Conservation (phyloP, 1,140 invertebrate genomes). For the Dreissena rostriformis region DNA sequence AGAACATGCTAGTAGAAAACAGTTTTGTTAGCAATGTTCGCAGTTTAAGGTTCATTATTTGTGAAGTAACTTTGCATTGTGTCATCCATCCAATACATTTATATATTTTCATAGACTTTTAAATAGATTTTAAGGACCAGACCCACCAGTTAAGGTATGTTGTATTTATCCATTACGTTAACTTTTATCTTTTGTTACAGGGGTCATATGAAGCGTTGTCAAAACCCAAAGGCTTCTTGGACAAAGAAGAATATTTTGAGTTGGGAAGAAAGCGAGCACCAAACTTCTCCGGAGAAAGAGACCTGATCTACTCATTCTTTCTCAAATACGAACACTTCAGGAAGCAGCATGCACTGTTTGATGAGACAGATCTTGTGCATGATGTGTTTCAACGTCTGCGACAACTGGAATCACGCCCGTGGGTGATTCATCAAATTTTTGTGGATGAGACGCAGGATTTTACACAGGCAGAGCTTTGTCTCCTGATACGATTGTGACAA, state of each 20-base stretch:
- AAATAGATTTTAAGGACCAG: no score
- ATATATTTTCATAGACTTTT: no score
- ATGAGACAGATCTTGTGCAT: slow-evolving; percentile 69
- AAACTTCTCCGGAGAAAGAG: slow-evolving; percentile 65
- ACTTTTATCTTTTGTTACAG: no score
- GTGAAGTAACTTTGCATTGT: no score
- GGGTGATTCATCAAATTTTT: slow-evolving; percentile 67
- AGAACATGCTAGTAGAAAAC: no score
- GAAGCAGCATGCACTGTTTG: slow-evolving; percentile 62
- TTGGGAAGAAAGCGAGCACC: slow-evolving; percentile 71
- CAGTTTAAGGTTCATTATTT: no score
- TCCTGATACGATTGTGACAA: slow-evolving; percentile 66
- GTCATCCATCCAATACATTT: no score
- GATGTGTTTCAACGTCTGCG: slow-evolving; percentile 32
- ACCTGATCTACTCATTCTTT: slow-evolving; percentile 66
- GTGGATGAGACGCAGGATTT: slow-evolving; percentile 77
- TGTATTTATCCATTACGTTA: no score
- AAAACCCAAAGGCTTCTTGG: slow-evolving; percentile 58
- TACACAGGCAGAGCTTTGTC: slow-evolving; percentile 73
- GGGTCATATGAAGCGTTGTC: slow-evolving; percentile 72
- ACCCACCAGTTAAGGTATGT: no score
- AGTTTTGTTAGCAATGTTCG: no score
- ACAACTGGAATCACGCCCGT: slow-evolving; percentile 1
- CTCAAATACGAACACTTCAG: slow-evolving; percentile 54
- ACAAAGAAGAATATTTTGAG: slow-evolving; percentile 61